phyloP scores from a whole-genome alignment of 1,140 invertebrate genomes.

The Drosophila bifasciata region DNA sequence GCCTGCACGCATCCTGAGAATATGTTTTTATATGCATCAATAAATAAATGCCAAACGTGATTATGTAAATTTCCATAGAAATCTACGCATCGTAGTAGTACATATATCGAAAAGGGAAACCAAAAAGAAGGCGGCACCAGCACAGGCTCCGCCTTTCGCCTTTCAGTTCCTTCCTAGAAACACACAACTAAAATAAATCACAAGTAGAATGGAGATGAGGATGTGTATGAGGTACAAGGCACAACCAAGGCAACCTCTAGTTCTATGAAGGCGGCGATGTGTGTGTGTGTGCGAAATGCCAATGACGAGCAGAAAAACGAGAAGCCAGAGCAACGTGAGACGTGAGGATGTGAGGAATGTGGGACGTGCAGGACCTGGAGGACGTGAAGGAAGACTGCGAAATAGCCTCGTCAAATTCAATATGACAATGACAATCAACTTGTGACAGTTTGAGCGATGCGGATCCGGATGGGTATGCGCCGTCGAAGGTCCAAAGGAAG shows the following conservation, averaged over 20 bases:
- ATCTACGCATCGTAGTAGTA: conserved; percentile 53
- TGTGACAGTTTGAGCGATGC: conserved; percentile 66
- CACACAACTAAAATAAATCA: conserved; percentile 57
- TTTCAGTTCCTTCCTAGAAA: conserved; percentile 32
- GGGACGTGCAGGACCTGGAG: too few relatives aligned
- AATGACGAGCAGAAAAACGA: conserved; percentile 40
- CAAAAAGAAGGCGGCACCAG: conserved; percentile 35
- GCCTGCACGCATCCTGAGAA: conserved; percentile 50
- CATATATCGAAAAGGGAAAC: conserved; percentile 30
- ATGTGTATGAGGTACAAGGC: conserved; percentile 11
- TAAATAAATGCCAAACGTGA: conserved; percentile 82
- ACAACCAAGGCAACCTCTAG: conserved; percentile 46
- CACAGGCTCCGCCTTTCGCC: not conserved
- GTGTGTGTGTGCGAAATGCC: conserved; percentile 56
- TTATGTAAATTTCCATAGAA: conserved; percentile 80
- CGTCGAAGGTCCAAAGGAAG: too few relatives aligned
- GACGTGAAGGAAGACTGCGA: conserved; percentile 32
- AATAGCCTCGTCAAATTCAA: conserved; percentile 75
- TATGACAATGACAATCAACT: conserved; percentile 81
- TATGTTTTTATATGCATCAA: conserved; percentile 77
- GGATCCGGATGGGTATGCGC: too few relatives aligned
- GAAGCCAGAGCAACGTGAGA: conserved; percentile 22
- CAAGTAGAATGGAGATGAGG: not conserved
- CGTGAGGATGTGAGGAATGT: not conserved
- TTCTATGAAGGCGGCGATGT: conserved; percentile 26